Percentiles rank a stretch among this genome's conserved stretches.
Evolutionary conservation across 1,140 invertebrate species (phyloP).

Genomic region (Heliconius himera): DNA sequence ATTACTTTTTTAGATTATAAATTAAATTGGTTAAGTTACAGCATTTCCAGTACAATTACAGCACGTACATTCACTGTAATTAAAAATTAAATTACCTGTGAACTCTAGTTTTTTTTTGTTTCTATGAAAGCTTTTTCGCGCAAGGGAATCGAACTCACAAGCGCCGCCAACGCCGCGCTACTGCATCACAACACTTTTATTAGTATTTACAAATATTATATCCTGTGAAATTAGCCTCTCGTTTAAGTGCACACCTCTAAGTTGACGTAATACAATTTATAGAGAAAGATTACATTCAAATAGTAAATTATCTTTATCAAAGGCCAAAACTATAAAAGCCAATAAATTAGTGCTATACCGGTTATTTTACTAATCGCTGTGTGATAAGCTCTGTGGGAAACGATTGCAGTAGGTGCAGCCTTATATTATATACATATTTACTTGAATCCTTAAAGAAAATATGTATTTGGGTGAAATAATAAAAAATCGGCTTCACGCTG

Average conservation of each 20-base stretch:
- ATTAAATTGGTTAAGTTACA: no score
- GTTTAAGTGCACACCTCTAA: background rate
- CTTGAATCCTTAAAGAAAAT: background rate
- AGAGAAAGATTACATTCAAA: slow-evolving; percentile 19
- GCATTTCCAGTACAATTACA: no score
- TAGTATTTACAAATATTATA: background rate
- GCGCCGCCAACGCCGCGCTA: no score
- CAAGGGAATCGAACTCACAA: no score
- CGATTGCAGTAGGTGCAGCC: slow-evolving; percentile 33
- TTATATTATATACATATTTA: background rate
- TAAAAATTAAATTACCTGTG: no score
- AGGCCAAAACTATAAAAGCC: slow-evolving; percentile 39
- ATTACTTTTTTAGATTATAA: no score
- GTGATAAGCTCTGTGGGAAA: slow-evolving; percentile 44
- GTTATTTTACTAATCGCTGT: slow-evolving; percentile 42
- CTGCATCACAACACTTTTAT: background rate
- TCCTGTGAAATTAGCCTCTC: background rate
- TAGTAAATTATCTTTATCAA: slow-evolving; percentile 23
- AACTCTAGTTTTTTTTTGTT: no score
- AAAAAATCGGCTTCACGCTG: no score
- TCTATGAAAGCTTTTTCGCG: no score
- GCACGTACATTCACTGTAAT: no score
- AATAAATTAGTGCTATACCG: slow-evolving; percentile 42
- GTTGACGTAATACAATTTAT: background rate
- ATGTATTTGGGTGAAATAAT: no score